phyloP scores from a whole-genome alignment of 2,113 vertebrate genomes.

The Pseudorasbora parva region DNA sequence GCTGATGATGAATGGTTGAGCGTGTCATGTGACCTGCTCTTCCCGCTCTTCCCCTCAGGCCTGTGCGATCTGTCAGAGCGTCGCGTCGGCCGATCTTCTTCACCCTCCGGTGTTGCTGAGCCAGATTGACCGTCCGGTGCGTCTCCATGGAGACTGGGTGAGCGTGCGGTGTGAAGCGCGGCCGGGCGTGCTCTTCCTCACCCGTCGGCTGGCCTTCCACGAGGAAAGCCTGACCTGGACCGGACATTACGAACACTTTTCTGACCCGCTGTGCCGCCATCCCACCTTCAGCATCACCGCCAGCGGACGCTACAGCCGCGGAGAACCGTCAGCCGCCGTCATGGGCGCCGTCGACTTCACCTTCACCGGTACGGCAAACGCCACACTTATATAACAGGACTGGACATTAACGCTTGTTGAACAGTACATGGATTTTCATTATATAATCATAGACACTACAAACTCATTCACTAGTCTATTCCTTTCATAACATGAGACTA shows the following conservation, averaged over 20 bases:
- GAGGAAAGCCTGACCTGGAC: slow-evolving; percentile 96
- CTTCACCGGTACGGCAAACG: slow-evolving; percentile 93
- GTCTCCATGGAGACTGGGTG: slow-evolving; percentile 93
- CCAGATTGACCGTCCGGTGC: slow-evolving; percentile 81
- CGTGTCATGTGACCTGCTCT: slow-evolving; percentile 64
- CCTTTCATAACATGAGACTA: too few relatives aligned
- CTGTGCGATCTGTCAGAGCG: slow-evolving; percentile 88
- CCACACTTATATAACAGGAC: too few relatives aligned
- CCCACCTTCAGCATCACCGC: slow-evolving; percentile 95
- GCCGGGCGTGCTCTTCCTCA: slow-evolving; percentile 95
- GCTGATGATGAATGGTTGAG: too few relatives aligned
- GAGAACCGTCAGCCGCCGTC: slow-evolving; percentile 84
- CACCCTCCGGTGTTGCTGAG: slow-evolving; percentile 89
- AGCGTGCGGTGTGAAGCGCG: slow-evolving; percentile 95
- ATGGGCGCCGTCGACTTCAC: slow-evolving; percentile 93
- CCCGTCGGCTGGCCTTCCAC: slow-evolving; percentile 93
- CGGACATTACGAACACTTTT: slow-evolving; percentile 96
- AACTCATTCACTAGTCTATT: too few relatives aligned
- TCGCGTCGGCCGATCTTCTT: slow-evolving; percentile 87
- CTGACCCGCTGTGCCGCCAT: slow-evolving; percentile 93
- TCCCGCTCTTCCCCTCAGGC: slow-evolving; percentile 77
- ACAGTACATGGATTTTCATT: too few relatives aligned
- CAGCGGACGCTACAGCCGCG: slow-evolving; percentile 91
- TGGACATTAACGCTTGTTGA: too few relatives aligned
- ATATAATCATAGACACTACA: too few relatives aligned